Evolutionary conservation across 2,888 invertebrate genomes (phyloP), one percentile per base, ranked within the genome.

Genomic region (Campoplex nolae): DNA sequence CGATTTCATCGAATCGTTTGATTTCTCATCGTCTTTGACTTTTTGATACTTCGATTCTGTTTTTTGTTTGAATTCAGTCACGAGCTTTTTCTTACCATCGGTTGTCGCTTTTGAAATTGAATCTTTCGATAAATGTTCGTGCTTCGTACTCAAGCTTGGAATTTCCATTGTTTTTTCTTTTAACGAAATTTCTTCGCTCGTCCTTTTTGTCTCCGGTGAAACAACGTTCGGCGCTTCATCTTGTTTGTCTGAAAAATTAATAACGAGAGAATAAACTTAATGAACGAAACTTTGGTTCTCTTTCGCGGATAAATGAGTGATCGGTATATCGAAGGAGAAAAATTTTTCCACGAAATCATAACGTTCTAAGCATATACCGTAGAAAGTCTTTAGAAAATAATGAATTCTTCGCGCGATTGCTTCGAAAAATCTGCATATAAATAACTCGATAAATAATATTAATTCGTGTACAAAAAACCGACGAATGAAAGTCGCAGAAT

Each of bases 1-100:
- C 38, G 65, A 67, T 96, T 92, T 97, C 97, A 23, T 97, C 71
- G 42, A 56, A 18, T 94, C 48, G 80, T 83, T 54, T 71, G 77
- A 70, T 71, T 89, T 87, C 45, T 83, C 83, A n/a, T 90, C 90
- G 7, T 92, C 91, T 83, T 91, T 91, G 3, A 88, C 35, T 81
- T 93, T 93, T 77, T 92, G 92, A 77, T 92, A 91, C 83, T 93
- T 92, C 11, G 90, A 88, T 9, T 93, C 92, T 7, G 90, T 80
- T 80, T 93, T 93, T n/a, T 87, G 58, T 75, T 93, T 93, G 70
- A 92, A 92, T 16, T 93, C 92, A 16, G 88, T 87, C 18, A 87
- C 88, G 32, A 87, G 78, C 73, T 93, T 93, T 84, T 93, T 93
- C 86, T 93, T 74, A 4, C 87, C 88, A n/a, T 93, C 93, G 35